Evolutionary conservation across 2,113 vertebrate genomes (phyloP), one percentile per base, ranked within the genome.

Genomic region (Eonycteris spelaea): DNA sequence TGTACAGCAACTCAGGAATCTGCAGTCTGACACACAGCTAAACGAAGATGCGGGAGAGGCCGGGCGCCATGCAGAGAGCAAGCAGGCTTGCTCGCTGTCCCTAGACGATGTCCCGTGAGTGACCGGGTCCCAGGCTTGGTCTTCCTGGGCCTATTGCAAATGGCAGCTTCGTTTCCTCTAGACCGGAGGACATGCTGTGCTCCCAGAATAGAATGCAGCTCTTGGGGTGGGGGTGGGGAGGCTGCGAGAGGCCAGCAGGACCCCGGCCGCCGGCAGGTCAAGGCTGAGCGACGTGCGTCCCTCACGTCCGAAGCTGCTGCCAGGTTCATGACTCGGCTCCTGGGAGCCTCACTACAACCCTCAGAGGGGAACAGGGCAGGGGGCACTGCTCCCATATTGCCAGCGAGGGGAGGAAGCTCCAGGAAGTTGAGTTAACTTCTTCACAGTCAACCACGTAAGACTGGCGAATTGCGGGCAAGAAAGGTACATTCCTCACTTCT

Each of bases 351-450:
- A 26, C 3, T 33, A 28, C 5, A 91, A 43, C 38, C 93, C 45
- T 73, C 51, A 11, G 53, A 88, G 35, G 45, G 26, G 30, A 82
- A 82, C 43, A 26, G 4, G 48, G 51, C 73, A 93, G 14, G 75
- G 89, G 74, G 96, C 93, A 92, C 84, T 59, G 35, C 63, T 84
- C 65, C 2, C 6, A 51, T 45, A 86, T 92, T 40, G 67, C 28
- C 10, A 30, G 30, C 16, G 74, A 93, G 77, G 65, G 97, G 97
- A 96, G 38, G 77, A 73, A 38, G 91, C 97, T 96, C 43, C 75
- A 82, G 86, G 84, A 92, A 95, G 82, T 94, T 96, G 71, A 30
- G 3, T 53, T 90, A 86, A 90, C 19, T 26, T 93, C 74, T 26
- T 91, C 75, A 51, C 38, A 11, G 15, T n/a, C 7, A 33, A 33